Conservation (phyloP, 2,888 invertebrate genomes). For the Hirtodrosophila cameraria region DNA sequence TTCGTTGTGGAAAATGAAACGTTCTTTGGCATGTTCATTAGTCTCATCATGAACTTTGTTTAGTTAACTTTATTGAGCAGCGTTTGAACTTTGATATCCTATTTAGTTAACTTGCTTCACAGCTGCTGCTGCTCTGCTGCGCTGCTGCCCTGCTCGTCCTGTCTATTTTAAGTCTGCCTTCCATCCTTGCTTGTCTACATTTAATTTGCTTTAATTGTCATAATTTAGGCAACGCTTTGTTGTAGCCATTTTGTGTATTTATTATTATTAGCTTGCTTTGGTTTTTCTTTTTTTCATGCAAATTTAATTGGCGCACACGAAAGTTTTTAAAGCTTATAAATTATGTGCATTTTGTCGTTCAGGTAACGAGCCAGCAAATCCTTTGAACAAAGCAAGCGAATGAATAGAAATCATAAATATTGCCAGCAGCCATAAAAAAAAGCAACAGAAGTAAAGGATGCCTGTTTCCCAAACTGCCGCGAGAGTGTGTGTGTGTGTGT, state of each 20-base stretch:
- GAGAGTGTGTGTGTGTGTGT: slow-evolving; percentile 5
- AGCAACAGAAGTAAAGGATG: slow-evolving; percentile 13
- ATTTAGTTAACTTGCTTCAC: slow-evolving; percentile 48
- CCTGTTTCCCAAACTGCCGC: slow-evolving; percentile 43
- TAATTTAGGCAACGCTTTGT: slow-evolving; percentile 57
- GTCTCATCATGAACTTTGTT: slow-evolving; percentile 59
- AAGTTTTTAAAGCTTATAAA: slow-evolving; percentile 71
- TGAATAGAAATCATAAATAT: slow-evolving; percentile 76
- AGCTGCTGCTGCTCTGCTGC: slow-evolving; percentile 33
- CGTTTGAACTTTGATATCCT: slow-evolving; percentile 76
- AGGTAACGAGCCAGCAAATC: slow-evolving; percentile 68
- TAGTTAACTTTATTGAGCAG: slow-evolving; percentile 69
- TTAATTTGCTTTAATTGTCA: slow-evolving; percentile 76
- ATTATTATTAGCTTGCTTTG: slow-evolving; percentile 31
- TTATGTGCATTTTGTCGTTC: slow-evolving; percentile 9
- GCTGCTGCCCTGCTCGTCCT: not conserved
- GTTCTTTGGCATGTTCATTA: slow-evolving; percentile 65
- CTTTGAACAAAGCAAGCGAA: slow-evolving; percentile 66
- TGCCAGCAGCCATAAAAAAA: slow-evolving; percentile 76
- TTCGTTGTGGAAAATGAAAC: slow-evolving; percentile 29
- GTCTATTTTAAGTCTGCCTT: no score
- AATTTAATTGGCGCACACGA: slow-evolving; percentile 61
- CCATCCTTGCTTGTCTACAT: slow-evolving; percentile 16
- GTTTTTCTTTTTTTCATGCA: slow-evolving; percentile 54
- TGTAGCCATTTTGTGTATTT: slow-evolving; percentile 26